Evolutionary conservation across 2,888 invertebrate species (phyloP), one percentile per base, ranked within the genome.

Genomic region (Eulithis testata): DNA sequence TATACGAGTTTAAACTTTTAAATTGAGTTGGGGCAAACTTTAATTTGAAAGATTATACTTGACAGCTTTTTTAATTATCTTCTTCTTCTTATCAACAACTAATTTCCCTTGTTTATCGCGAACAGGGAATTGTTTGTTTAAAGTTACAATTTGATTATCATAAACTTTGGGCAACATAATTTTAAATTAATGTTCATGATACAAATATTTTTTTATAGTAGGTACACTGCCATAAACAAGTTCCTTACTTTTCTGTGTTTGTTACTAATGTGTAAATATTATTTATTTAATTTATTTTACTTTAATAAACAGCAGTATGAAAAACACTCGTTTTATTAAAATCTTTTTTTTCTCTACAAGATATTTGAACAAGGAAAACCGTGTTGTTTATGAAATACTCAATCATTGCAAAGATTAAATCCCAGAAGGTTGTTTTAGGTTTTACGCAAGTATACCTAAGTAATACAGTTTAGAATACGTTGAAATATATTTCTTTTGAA

Each of bases 241-340:
- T 47, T 49, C 21, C 47, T 49, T 21, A 21, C 21, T 49, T 49
- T 47, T 21, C 11, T 21, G 49, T 14, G 9, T 21, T 21, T 51
- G 7, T 43, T 40, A 21, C 36, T 47, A 12, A 8, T 40, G 31
- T 12, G n/a, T 44, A 43, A 21, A 5, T 50, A 11, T 0, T 50
- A 59, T 55, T 56, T 43, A 51, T 27, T 62, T 61, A 45, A 66
- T 51, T 62, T 61, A 66, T 66, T 66, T 57, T 66, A 54, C 53
- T n/a, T 5, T 49, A 63, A 50, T 62, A 66, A 55, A 62, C 21
- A 31, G 62, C 66, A 66, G 50, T n/a, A 27, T 40, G 40, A 50
- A 55, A 47, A 14, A 37, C 40, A 36, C 1, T 49, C 5, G 21
- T 58, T 58, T 58, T 11, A 31, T 5, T 31, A 6, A 31, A 11